These are phyloP conservation scores for Zophobas morio DNA, from an alignment of 1,140 invertebrate genomes.

Conservation along the genomic window DNA sequence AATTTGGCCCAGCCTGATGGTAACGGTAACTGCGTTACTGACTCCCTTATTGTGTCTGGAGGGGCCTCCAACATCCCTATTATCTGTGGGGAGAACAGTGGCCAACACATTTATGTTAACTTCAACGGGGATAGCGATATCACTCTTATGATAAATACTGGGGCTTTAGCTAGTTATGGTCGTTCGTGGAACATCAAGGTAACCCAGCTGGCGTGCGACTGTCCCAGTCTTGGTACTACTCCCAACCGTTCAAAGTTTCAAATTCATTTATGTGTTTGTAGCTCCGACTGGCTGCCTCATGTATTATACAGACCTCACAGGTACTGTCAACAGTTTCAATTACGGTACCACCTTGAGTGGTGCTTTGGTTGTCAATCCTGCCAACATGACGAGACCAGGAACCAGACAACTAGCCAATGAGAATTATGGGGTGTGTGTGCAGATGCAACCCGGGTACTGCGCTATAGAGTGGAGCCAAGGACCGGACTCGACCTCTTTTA, in stretches of 20 bases:
- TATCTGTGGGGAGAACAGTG: slow-evolving; percentile 86
- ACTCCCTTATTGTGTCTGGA: slow-evolving; percentile 80
- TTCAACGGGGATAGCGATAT: slow-evolving; percentile 79
- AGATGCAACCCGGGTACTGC: slow-evolving; percentile 78
- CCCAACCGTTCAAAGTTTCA: not conserved
- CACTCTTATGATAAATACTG: slow-evolving; percentile 77
- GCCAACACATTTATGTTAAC: slow-evolving; percentile 86
- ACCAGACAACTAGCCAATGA: slow-evolving; percentile 81
- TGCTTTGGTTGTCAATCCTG: slow-evolving; percentile 63
- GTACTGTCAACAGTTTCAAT: slow-evolving; percentile 83
- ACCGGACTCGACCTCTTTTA: slow-evolving; percentile 76
- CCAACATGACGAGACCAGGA: slow-evolving; percentile 67
- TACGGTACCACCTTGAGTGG: slow-evolving; percentile 76
- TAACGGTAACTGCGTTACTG: slow-evolving; percentile 79
- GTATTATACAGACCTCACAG: slow-evolving; percentile 78
- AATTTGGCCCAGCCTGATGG: slow-evolving; percentile 80
- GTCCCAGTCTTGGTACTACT: slow-evolving; percentile 73
- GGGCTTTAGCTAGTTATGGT: slow-evolving; percentile 68
- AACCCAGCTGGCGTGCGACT: slow-evolving; percentile 81
- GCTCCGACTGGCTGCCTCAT: slow-evolving; percentile 81
- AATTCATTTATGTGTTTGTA: slow-evolving; percentile 44
- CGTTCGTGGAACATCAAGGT: slow-evolving; percentile 85
- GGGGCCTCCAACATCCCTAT: slow-evolving; percentile 77
- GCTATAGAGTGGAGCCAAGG: slow-evolving; percentile 75
- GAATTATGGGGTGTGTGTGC: slow-evolving; percentile 83